These are phyloP conservation scores for Polyommatus iphigenia DNA, from an alignment of 2,888 invertebrate genomes.

Conservation along the genomic window DNA sequence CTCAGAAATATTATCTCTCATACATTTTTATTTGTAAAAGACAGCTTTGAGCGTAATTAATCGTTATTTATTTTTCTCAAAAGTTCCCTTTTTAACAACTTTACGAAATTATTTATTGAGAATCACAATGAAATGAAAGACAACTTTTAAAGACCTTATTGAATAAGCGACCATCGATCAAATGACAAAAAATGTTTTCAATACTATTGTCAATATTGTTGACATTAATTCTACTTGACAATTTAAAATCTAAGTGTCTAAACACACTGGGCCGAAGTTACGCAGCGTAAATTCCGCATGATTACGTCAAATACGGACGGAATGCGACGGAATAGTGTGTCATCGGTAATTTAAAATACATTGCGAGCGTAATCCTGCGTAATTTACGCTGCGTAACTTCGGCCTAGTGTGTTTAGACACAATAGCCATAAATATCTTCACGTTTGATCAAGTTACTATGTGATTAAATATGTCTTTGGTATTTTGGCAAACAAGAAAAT, in stretches of 20 bases:
- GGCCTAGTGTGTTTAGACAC: too few species aligned
- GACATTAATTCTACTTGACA: constrained; percentile 50
- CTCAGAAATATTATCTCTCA: constrained; percentile 38
- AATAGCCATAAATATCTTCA: too few species aligned
- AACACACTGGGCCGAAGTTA: too few species aligned
- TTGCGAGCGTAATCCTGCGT: too few species aligned
- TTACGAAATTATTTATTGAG: constrained; percentile 61
- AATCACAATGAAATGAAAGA: constrained; percentile 72
- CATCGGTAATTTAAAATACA: too few species aligned
- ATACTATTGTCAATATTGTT: constrained; percentile 62
- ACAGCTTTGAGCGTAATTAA: constrained; percentile 62
- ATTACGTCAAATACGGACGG: too few species aligned
- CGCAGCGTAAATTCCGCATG: too few species aligned
- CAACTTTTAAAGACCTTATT: constrained; percentile 76
- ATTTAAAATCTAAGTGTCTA: not conserved
- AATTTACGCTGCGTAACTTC: too few species aligned
- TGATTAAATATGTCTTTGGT: too few species aligned
- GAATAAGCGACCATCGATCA: constrained; percentile 77
- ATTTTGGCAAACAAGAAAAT: too few species aligned
- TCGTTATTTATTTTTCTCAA: constrained; percentile 60
- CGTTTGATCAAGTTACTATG: too few species aligned
- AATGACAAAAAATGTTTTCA: constrained; percentile 73
- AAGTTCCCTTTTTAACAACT: constrained; percentile 60
- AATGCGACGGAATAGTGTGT: too few species aligned
- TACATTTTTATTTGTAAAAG: constrained; percentile 51